phyloP scores from a whole-genome alignment of 2,797 vertebrate genomes.

The Malacoraja senta region DNA sequence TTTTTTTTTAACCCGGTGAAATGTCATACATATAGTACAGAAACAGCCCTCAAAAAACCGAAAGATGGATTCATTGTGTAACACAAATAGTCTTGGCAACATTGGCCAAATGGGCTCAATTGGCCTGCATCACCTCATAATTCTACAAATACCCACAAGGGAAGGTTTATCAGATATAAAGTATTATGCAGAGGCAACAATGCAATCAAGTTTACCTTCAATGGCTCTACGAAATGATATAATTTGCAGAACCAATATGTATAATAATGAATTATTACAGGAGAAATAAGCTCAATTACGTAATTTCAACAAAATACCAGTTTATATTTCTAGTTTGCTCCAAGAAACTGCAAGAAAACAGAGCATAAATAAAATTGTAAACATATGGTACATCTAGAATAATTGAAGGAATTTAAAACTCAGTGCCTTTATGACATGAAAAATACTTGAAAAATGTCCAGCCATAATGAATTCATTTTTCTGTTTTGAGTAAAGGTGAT shows the following conservation, averaged over 20 bases:
- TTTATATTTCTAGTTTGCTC: not conserved
- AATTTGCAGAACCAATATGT: not conserved
- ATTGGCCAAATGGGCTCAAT: not conserved
- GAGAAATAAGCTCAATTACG: not conserved
- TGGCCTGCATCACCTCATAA: not conserved
- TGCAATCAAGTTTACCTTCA: constrained; percentile 5
- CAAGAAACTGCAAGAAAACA: not conserved
- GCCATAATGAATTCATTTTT: not conserved
- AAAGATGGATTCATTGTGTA: not conserved
- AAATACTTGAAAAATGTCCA: not conserved
- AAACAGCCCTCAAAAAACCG: no score
- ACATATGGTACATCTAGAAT: constrained; percentile 2
- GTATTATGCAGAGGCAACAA: no score
- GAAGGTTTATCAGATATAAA: not conserved
- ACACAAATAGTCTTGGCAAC: not conserved
- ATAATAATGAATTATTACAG: constrained; percentile 2
- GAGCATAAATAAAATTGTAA: not conserved
- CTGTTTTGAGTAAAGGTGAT: not conserved
- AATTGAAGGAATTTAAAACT: not conserved
- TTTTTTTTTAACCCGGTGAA: not conserved
- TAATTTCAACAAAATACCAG: constrained; percentile 17
- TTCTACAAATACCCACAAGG: not conserved
- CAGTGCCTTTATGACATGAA: not conserved
- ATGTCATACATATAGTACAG: no score
- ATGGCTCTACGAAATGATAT: not conserved